Percentiles rank a stretch among this genome's conserved stretches.
phyloP scores from a whole-genome alignment of 2,888 invertebrate species.

The Nowickia ferox region DNA sequence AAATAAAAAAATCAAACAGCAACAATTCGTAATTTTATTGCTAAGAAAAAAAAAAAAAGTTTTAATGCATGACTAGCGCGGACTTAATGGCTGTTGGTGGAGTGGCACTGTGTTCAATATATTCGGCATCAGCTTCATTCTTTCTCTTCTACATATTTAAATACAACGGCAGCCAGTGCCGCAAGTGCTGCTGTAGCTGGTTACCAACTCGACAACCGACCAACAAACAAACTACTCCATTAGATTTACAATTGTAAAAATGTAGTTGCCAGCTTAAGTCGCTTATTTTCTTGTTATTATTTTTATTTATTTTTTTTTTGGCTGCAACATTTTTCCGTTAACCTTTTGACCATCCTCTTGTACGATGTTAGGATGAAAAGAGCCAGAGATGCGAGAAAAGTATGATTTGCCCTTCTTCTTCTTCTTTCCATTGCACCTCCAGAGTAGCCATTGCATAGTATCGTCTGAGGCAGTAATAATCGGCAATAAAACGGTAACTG shows the following conservation, averaged over 20 bases:
- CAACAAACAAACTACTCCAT: constrained; percentile 42
- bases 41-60: neutral
- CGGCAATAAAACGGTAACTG: no score
- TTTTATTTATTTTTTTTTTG: constrained; percentile 22
- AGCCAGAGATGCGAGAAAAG: neutral
- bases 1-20: neutral
- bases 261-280: constrained; percentile 65
- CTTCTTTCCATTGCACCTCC: no score
- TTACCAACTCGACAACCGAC: neutral
- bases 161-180: neutral
- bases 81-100: neutral
- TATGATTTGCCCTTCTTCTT: no score
- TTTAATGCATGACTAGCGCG: neutral
- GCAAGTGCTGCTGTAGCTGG: neutral
- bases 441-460: no score
- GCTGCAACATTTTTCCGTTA: constrained; percentile 64
- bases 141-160: constrained; percentile 1
- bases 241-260: constrained; percentile 65
- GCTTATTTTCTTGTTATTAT: constrained; percentile 9
- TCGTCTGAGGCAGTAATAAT: no score
- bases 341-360: constrained; percentile 65
- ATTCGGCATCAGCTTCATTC: constrained; percentile 1
- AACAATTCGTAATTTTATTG: constrained; percentile 21
- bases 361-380: neutral
- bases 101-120: constrained; percentile 31